Evolutionary conservation across 1,140 invertebrate species (phyloP), one percentile per base, ranked within the genome.

Genomic region (Drosophila quadrilineata): DNA sequence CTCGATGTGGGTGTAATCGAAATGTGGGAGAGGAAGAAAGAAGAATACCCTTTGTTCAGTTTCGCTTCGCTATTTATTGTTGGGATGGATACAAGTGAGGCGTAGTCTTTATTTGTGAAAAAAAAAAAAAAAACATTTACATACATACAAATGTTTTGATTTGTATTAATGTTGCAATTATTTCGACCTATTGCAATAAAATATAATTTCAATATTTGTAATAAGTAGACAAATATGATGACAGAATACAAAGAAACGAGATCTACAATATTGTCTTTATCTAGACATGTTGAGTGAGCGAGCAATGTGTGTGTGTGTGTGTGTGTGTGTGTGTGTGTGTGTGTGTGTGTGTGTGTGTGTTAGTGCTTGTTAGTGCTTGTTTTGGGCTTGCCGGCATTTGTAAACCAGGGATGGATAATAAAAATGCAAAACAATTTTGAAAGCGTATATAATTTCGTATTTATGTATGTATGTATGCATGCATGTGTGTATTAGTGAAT

Each of bases 161-260:
- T n/a, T n/a, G n/a, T n/a, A n/a, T n/a, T n/a, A n/a, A n/a, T n/a
- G n/a, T n/a, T n/a, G n/a, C n/a, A n/a, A n/a, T n/a, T n/a, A n/a
- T n/a, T n/a, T n/a, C n/a, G n/a, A n/a, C n/a, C n/a, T n/a, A n/a
- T n/a, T n/a, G n/a, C n/a, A n/a, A n/a, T n/a, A n/a, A n/a, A n/a
- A n/a, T n/a, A n/a, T n/a, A n/a, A n/a, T n/a, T n/a, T n/a, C n/a
- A n/a, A n/a, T n/a, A n/a, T n/a, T n/a, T n/a, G n/a, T n/a, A n/a
- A n/a, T n/a, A n/a, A n/a, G n/a, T n/a, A n/a, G n/a, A n/a, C n/a
- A n/a, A n/a, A n/a, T n/a, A n/a, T n/a, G n/a, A n/a, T n/a, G n/a
- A n/a, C n/a, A n/a, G n/a, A n/a, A n/a, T n/a, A n/a, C n/a, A n/a
- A 74, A 65, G 24, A 65, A 58, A 58, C 53, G 40, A 63, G 19